A percentile compares a stretch with the other conserved stretches of the same genome.
phyloP scores from a whole-genome alignment of 1,140 invertebrate genomes.

The Ditylenchus dipsaci region DNA sequence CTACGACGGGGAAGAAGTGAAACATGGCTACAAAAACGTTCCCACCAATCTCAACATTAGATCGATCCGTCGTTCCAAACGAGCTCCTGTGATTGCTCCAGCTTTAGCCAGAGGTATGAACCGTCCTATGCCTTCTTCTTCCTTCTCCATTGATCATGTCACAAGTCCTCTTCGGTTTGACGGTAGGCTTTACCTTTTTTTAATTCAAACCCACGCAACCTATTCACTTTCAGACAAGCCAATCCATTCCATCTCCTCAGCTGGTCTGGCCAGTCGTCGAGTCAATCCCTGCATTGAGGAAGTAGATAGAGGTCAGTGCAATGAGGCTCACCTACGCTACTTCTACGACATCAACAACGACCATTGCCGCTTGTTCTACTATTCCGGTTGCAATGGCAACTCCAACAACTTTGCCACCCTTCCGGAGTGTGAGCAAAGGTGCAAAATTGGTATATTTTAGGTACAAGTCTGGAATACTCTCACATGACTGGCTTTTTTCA shows the following conservation, averaged over 20 bases:
- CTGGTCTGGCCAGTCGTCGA: conserved; percentile 20
- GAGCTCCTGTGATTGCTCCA: conserved; percentile 4
- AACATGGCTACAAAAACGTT: conserved; percentile 50
- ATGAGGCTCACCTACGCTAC: conserved; percentile 47
- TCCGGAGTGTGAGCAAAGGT: conserved; percentile 73
- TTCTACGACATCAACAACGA: conserved; percentile 53
- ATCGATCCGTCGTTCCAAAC: conserved; percentile 32
- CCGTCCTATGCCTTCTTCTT: conserved; percentile 18
- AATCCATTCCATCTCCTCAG: conserved; percentile 25
- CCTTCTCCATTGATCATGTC: conserved; percentile 33
- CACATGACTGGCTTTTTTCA: background rate
- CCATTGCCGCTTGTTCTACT: conserved; percentile 54
- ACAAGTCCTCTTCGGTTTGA: conserved; percentile 49
- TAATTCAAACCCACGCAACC: conserved; percentile 1
- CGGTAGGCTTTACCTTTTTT: conserved; percentile 19
- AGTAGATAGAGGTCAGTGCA: conserved; percentile 43
- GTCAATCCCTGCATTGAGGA: conserved; percentile 46
- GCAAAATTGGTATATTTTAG: conserved; percentile 58
- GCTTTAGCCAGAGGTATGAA: background rate
- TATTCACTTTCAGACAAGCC: conserved; percentile 14
- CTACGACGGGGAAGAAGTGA: conserved; percentile 53
- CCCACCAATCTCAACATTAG: conserved; percentile 22
- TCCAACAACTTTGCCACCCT: conserved; percentile 62
- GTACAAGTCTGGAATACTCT: background rate
- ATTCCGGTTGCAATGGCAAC: conserved; percentile 55